phyloP scores from a whole-genome alignment of 2,888 invertebrate genomes.

The Oligia latruncula region DNA sequence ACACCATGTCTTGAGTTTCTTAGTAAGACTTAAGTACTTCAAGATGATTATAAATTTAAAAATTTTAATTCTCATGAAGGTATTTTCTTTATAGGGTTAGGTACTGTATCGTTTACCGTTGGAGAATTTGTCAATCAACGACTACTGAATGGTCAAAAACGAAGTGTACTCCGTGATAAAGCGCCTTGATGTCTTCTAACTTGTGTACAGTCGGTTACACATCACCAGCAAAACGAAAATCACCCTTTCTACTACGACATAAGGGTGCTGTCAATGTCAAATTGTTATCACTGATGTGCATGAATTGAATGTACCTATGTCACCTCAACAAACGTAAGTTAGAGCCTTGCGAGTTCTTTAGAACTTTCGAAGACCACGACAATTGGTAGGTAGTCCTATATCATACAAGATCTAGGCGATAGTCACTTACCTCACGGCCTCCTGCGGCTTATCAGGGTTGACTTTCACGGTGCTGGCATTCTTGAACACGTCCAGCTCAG shows the following conservation, averaged over 20 bases:
- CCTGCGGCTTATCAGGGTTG: slow-evolving; percentile 96
- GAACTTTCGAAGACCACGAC: neutral
- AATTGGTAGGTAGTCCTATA: neutral
- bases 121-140: neutral
- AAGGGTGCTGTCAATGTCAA: neutral
- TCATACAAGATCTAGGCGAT: neutral
- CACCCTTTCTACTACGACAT: neutral
- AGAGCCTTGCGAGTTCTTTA: neutral
- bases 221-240: neutral
- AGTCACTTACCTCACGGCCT: slow-evolving; percentile 91
- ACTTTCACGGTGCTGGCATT: slow-evolving; percentile 92
- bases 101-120: neutral
- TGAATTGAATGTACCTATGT: neutral
- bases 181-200: neutral
- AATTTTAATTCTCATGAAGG: neutral
- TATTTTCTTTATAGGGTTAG: neutral
- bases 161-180: neutral
- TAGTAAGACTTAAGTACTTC: neutral
- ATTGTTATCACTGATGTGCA: neutral
- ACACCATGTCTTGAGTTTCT: neutral
- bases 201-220: neutral
- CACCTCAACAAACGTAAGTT: neutral
- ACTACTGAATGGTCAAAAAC: neutral
- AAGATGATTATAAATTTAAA: neutral
- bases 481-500: slow-evolving; percentile 93